These are phyloP conservation scores for Drymonia ruficornis DNA, from an alignment of 2,888 invertebrate genomes.

Conservation along the genomic window DNA sequence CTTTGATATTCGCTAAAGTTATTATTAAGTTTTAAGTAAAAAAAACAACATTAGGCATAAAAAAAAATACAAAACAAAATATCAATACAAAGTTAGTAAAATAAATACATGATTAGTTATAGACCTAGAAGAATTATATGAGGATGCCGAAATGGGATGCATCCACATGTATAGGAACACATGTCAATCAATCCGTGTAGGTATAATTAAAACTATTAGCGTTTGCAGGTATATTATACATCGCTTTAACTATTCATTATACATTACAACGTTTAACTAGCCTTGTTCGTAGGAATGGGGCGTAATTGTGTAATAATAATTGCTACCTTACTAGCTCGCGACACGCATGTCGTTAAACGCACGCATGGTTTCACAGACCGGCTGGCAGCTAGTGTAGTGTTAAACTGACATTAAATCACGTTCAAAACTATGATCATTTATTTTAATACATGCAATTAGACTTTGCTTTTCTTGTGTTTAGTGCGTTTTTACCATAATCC, in stretches of 20 bases:
- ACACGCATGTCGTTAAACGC: slow-evolving; percentile 44
- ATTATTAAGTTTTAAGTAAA: too few relatives aligned
- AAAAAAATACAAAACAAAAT: too few relatives aligned
- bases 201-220: neutral
- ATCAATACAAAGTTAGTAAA: too few relatives aligned
- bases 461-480: too few relatives aligned
- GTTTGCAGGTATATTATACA: neutral
- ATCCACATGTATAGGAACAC: neutral
- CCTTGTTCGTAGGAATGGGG: slow-evolving; percentile 29
- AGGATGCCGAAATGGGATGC: too few relatives aligned
- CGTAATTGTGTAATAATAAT: slow-evolving; percentile 37
- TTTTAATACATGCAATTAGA: too few relatives aligned
- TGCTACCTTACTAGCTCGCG: slow-evolving; percentile 30
- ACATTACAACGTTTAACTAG: neutral
- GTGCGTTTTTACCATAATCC: too few relatives aligned
- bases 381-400: slow-evolving; percentile 18
- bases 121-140: too few relatives aligned
- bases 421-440: too few relatives aligned
- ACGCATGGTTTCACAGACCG: slow-evolving; percentile 32
- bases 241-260: neutral
- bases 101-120: too few relatives aligned
- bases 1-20: too few relatives aligned
- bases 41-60: too few relatives aligned
- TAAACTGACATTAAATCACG: slow-evolving; percentile 4
- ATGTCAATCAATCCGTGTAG: neutral